Conservation (phyloP, 2,113 vertebrate genomes). For the Amphilophus citrinellus region DNA sequence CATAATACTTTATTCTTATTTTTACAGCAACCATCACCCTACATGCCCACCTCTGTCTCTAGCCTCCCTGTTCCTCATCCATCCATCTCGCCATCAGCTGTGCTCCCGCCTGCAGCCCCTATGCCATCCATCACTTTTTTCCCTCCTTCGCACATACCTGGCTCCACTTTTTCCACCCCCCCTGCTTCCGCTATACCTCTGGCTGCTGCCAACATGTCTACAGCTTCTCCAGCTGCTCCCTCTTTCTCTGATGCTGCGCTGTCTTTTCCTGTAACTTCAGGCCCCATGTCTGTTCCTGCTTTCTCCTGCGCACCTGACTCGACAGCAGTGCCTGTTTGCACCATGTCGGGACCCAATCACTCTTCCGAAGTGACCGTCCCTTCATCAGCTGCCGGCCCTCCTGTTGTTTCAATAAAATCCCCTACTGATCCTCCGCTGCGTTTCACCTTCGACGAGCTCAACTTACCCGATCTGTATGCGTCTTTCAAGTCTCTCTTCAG, state of each 20-base stretch:
- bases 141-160: conserved; percentile 27
- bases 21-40: conserved; percentile 70
- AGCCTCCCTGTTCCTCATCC: conserved; percentile 24
- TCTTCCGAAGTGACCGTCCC: not conserved
- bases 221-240: conserved; percentile 23
- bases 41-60: conserved; percentile 40
- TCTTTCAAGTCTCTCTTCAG: conserved; percentile 96
- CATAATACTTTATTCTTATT: conserved; percentile 14
- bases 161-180: conserved; percentile 12
- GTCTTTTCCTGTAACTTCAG: conserved; percentile 42
- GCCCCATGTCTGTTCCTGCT: conserved; percentile 17
- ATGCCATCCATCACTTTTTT: conserved; percentile 40
- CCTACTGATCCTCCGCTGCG: conserved; percentile 85
- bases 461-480: conserved; percentile 92
- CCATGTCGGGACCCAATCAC: conserved; percentile 8
- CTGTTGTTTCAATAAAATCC: conserved; percentile 62
- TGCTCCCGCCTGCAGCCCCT: conserved; percentile 26
- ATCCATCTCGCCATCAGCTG: conserved; percentile 27
- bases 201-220: conserved; percentile 2
- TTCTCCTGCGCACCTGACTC: conserved; percentile 57
- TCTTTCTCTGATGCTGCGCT: conserved; percentile 30
- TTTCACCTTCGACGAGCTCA: conserved; percentile 95
- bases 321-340: conserved; percentile 3
- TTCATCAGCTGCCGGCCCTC: not conserved
- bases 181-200: conserved; percentile 10